Evolutionary conservation across 2,113 vertebrate species (phyloP), one percentile per base, ranked within the genome.

Genomic region (Lynx canadensis): DNA sequence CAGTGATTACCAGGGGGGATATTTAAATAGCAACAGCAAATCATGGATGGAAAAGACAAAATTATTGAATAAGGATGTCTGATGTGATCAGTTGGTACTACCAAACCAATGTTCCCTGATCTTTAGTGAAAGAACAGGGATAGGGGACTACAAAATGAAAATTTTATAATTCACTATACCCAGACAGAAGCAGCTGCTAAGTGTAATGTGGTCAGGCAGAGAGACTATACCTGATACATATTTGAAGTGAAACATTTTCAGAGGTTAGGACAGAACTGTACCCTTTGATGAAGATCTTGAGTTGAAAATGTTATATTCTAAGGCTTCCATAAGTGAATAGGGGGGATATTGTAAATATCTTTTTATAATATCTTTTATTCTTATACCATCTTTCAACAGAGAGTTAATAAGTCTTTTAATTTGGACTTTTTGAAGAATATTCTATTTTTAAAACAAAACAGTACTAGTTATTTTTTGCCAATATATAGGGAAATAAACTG

Each of bases 131-230:
- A 76, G 4, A 94, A 7, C 4, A 98, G 18, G 7, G 96, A 87
- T 96, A 95, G 71, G 33, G 81, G 48, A 4, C 0, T 23, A 91
- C 57, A 27, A 11, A 21, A 13, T 82, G 55, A 14, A 98, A 98
- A 98, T 97, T 96, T 98, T 85, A 92, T 91, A 85, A 98, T 97
- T 98, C 96, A 87, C 84, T 97, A 76, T 84, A 96, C 76, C 97
- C 55, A 96, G 97, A 96, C 88, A 98, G 41, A 96, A 91, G 50
- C 94, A 98, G 98, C 89, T 98, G 78, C 91, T 96, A 68, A 97
- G 95, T 7, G 52, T 60, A 94, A 36, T 73, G 16, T 68, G 38
- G 2, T n/a, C 92, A 92, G 85, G 15, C 14, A 93, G 4, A 79
- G 65, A 83, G 63, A 74, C 96, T 90, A 11, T 86, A 86, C 73